Base-by-base conservation (phyloP, 2,888 invertebrate species). In the Syrista parreyssii region DNA sequence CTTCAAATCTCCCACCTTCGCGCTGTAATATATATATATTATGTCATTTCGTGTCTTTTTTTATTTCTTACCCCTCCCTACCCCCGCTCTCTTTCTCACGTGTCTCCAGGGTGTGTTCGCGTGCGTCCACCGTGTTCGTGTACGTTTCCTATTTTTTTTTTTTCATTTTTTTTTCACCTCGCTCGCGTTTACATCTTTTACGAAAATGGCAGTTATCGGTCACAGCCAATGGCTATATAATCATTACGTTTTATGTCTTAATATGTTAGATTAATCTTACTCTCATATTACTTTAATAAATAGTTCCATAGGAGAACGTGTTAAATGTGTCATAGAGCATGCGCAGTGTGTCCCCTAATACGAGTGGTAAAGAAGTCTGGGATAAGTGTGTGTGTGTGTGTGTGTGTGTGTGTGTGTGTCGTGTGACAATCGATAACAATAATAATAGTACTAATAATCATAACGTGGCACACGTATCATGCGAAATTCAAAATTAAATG, bases 171-270 rank as follows among this genome's bases (percentile, higher is more conserved):
- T 36, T 79, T 83, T 85, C 84, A 88, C 86, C 84, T 85, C 73
- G 34, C 73, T 73, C 73, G 73, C 73, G 73, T 73, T 35, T 35
- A 32, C 73, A 35, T 33, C 73, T 32, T 69, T 86, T 91, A 90
- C 86, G 89, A 91, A 91, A 91, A 91, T 91, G 91, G 91, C 91
- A 91, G 91, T 91, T 91, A 91, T 91, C 91, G 91, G 89, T 91
- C 91, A 91, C 91, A 91, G 91, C 91, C 91, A 91, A 90, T 88
- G 91, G 91, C 91, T 91, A 91, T 89, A 86, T 83, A 81, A 86
- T 87, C 84, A 86, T 85, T 84, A 83, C 78, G 79, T 85, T 86
- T 84, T 82, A 86, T 82, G 82, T 82, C 83, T 84, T 83, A 83
- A 84, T 84, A 86, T 82, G 80, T 82, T 85, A 82, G 82, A 84